Base-by-base conservation (phyloP, 2,113 vertebrate species). In the Patagioenas fasciata region DNA sequence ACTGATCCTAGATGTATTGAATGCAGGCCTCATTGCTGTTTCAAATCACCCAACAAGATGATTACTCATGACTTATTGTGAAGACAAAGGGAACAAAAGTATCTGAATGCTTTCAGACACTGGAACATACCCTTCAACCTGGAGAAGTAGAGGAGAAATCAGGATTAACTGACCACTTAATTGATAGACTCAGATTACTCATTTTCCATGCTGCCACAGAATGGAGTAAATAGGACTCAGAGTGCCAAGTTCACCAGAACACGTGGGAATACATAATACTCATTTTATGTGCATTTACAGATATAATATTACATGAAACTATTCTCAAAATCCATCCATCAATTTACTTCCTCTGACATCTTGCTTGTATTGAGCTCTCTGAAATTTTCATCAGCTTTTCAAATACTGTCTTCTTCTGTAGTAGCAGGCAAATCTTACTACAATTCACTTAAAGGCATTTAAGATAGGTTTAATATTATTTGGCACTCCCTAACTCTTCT, bases 341-440 rank as follows among this genome's bases (percentile, higher is more conserved):
- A 82, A 8, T 75, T 75, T 75, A 82, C 32, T 36, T 67, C 3
- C 54, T 85, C 58, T 65, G 42, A 74, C 23, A 75, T 28, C 28
- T 67, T 50, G 2, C 28, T 79, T 42, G 10, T 17, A 50, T 1
- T 21, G 32, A 82, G 13, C 7, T 9, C 57, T 57, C 79, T 57
- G 48, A 85, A 85, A 56, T 65, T 61, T 53, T 70, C 74, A 65
- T 32, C 54, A 21, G 10, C 42, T 74, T 93, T 86, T 89, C 36
- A 84, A 14, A 4, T 25, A 47, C 19, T 86, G 15, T 17, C 1
- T 66, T 70, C 36, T 80, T 13, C 40, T 50, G 7, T 6, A 57
- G 40, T 25, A 70, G 32, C 21, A 87, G 36, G 9, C 18, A 89
- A 86, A 78, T 31, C 53, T 91, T 54, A 61, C 11, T 50, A 34